Conservation (phyloP, 2,888 invertebrate species). For the Mythimna loreyi region DNA sequence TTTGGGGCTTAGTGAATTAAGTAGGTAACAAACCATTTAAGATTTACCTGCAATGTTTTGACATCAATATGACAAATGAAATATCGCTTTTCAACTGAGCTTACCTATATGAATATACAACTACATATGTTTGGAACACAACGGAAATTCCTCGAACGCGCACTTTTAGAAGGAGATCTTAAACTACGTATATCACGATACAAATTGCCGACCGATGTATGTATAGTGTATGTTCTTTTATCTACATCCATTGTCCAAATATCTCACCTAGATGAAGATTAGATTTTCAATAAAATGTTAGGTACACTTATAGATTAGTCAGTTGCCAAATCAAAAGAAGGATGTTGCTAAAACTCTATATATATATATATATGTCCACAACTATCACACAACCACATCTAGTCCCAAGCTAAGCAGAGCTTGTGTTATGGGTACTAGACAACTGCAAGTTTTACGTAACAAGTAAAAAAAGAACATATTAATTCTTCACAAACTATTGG, state of each 20-base stretch:
- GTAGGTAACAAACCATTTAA: neutral
- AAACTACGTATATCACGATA: neutral
- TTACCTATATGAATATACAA: neutral
- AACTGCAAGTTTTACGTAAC: too few relatives aligned
- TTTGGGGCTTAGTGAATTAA: too few relatives aligned
- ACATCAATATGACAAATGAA: neutral
- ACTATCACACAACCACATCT: too few relatives aligned
- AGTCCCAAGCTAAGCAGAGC: too few relatives aligned
- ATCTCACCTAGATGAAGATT: constrained; percentile 14
- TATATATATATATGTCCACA: too few relatives aligned
- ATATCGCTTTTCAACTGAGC: neutral
- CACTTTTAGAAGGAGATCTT: neutral
- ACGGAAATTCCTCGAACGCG: neutral
- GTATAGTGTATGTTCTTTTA: neutral
- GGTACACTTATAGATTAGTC: constrained; percentile 6
- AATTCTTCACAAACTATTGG: neutral
- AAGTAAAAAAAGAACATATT: neutral
- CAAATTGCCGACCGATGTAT: neutral
- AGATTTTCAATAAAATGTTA: constrained; percentile 27
- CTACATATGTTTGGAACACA: neutral
- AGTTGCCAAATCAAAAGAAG: neutral
- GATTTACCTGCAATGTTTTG: neutral
- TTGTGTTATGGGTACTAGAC: too few relatives aligned
- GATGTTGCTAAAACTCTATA: constrained; percentile 35
- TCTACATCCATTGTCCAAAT: neutral